Evolutionary conservation across 2,888 invertebrate genomes (phyloP).

Genomic region (Chamaedrilus cognettii): DNA sequence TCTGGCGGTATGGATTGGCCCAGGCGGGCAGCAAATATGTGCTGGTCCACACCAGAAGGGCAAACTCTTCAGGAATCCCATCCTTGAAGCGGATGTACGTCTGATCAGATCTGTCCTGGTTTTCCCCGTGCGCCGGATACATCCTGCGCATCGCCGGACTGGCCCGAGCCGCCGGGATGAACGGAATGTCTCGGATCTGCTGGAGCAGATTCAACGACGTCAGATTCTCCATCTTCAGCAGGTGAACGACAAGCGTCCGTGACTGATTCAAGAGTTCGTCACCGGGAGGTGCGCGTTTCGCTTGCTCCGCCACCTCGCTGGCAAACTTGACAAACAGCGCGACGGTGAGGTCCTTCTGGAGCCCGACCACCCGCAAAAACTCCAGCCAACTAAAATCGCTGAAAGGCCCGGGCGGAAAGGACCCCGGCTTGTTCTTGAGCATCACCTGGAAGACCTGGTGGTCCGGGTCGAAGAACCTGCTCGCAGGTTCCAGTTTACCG

Average conservation of each 20-base stretch:
- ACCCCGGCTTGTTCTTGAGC: slow-evolving; percentile 20
- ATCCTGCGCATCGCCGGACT: slow-evolving; percentile 29
- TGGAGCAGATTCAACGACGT: slow-evolving; percentile 27
- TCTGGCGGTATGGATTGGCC: slow-evolving; percentile 39
- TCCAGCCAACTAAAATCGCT: slow-evolving; percentile 38
- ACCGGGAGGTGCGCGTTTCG: slow-evolving; percentile 11
- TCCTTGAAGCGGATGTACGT: slow-evolving; percentile 38
- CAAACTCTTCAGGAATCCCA: slow-evolving; percentile 37
- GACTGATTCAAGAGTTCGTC: slow-evolving; percentile 35
- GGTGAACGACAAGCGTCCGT: slow-evolving; percentile 33
- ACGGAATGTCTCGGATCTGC: slow-evolving; percentile 31
- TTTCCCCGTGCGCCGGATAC: slow-evolving; percentile 26
- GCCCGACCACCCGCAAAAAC: slow-evolving; percentile 35
- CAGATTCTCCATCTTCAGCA: slow-evolving; percentile 34
- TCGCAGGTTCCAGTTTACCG: slow-evolving; percentile 26
- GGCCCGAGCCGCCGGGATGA: slow-evolving; percentile 37
- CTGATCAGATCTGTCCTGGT: neutral
- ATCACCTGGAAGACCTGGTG: slow-evolving; percentile 38
- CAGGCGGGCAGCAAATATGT: slow-evolving; percentile 38
- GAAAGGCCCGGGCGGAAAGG: slow-evolving; percentile 40
- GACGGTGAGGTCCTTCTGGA: slow-evolving; percentile 31
- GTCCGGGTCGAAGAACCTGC: slow-evolving; percentile 34
- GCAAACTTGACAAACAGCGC: slow-evolving; percentile 37
- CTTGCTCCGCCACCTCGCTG: slow-evolving; percentile 32
- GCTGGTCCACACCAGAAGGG: slow-evolving; percentile 37